phyloP scores from a whole-genome alignment of 2,113 vertebrate species.

The Mustela nigripes region DNA sequence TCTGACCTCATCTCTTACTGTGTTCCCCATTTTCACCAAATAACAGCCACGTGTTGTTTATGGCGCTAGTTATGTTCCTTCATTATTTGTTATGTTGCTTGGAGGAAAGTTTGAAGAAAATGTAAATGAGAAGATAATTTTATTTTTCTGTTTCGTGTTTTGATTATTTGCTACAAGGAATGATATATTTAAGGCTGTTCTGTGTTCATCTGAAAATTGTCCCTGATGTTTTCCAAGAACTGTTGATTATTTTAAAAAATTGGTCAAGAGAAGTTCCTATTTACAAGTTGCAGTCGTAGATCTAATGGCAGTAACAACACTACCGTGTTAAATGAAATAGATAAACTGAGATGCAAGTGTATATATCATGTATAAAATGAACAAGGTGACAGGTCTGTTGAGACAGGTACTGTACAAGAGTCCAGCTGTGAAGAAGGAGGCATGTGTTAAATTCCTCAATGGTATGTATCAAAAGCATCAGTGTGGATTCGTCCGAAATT shows the following conservation, averaged over 20 bases:
- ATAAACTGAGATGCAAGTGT: not conserved
- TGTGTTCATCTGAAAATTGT: not conserved
- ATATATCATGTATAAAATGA: not conserved
- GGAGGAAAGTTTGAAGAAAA: not conserved
- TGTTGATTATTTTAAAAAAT: not conserved
- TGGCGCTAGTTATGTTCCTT: not conserved
- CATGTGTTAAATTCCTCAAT: not conserved
- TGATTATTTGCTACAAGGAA: conserved; percentile 5
- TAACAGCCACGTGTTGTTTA: not conserved
- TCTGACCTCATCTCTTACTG: not conserved
- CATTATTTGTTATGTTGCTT: not conserved
- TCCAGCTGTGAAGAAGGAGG: not conserved
- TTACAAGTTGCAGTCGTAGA: not conserved
- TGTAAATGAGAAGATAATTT: not conserved
- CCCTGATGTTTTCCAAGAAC: not conserved
- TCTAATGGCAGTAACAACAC: not conserved
- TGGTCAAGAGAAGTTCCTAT: not conserved
- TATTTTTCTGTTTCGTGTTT: not conserved
- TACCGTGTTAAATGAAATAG: not conserved
- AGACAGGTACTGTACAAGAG: not conserved
- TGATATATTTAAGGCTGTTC: not conserved
- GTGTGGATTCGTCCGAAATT: not conserved
- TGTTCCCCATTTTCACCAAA: not conserved
- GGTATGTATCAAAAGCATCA: not conserved
- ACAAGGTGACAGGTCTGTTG: not conserved